Evolutionary conservation across 1,140 invertebrate genomes (phyloP).

Genomic region (Drosophila grimshawi): DNA sequence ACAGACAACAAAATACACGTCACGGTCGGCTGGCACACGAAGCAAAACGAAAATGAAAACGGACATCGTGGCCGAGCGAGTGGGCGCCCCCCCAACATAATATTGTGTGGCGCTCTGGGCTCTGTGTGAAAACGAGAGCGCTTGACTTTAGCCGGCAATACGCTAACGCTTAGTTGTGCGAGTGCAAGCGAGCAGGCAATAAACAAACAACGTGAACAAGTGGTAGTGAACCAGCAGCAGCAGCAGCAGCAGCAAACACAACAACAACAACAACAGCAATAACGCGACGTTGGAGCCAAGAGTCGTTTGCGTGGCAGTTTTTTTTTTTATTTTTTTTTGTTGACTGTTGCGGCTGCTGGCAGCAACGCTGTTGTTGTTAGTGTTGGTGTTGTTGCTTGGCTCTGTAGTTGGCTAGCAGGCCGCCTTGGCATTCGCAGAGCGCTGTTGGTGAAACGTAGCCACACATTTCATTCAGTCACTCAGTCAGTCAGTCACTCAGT

Average conservation of each 20-base stretch:
- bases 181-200: conserved; percentile 42
- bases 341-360: conserved; percentile 3
- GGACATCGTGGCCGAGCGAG: conserved; percentile 37
- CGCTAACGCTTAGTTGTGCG: conserved; percentile 5
- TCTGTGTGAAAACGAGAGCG: conserved; percentile 49
- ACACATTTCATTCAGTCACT: conserved; percentile 28
- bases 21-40: conserved; percentile 48
- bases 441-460: conserved; percentile 55
- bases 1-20: conserved; percentile 49
- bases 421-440: conserved; percentile 52
- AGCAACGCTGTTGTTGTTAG: conserved; percentile 19
- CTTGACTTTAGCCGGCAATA: conserved; percentile 52
- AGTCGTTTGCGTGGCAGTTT: conserved; percentile 68
- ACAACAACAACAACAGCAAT: conserved; percentile 22
- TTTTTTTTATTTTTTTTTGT: conserved; percentile 37
- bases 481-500: conserved; percentile 27
- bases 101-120: conserved; percentile 55
- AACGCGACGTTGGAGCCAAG: conserved; percentile 43
- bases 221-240: conserved; percentile 43
- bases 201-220: conserved; percentile 60
- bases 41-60: conserved; percentile 24
- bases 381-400: conserved; percentile 38
- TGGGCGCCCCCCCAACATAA: conserved; percentile 50
- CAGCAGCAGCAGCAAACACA: conserved; percentile 12
- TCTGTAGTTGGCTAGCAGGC: conserved; percentile 42